Evolutionary conservation across 1,140 invertebrate genomes (phyloP).

Genomic region (Globodera rostochiensis): DNA sequence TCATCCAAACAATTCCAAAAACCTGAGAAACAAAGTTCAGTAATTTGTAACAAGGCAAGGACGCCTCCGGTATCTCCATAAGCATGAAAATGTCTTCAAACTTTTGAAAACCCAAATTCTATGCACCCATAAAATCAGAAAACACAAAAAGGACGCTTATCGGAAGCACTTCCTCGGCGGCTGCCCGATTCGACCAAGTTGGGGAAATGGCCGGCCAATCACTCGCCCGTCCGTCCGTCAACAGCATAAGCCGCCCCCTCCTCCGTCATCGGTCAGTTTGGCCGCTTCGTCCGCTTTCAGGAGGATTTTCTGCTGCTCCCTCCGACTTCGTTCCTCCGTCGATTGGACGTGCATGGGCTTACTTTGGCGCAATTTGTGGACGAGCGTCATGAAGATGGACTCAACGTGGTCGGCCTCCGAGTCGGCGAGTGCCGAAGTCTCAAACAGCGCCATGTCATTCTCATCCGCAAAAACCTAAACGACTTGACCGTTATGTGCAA

Average conservation of each 20-base stretch:
- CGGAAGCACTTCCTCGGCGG: too few species aligned
- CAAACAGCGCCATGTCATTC: constrained; percentile 72
- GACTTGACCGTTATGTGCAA: not conserved
- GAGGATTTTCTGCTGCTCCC: constrained; percentile 48
- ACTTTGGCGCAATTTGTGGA: constrained; percentile 76
- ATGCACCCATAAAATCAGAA: too few species aligned
- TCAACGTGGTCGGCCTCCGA: constrained; percentile 79
- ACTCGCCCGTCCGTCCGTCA: not conserved
- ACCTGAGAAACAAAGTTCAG: too few species aligned
- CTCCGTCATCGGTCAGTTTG: constrained; percentile 26
- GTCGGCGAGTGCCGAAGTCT: constrained; percentile 79
- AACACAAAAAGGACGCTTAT: too few species aligned
- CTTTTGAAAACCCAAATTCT: too few species aligned
- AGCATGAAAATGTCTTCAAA: too few species aligned
- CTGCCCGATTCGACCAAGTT: too few species aligned
- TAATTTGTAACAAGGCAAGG: too few species aligned
- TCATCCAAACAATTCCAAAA: too few species aligned
- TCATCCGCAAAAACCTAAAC: constrained; percentile 62
- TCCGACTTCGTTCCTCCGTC: constrained; percentile 51
- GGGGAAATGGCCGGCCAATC: too few species aligned
- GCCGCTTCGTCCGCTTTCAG: constrained; percentile 59
- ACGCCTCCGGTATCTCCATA: too few species aligned
- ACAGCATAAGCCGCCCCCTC: constrained; percentile 18
- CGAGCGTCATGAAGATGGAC: constrained; percentile 81
- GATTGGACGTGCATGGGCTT: constrained; percentile 70